Evolutionary conservation across 2,113 vertebrate genomes (phyloP).

Genomic region (Proteles cristata): DNA sequence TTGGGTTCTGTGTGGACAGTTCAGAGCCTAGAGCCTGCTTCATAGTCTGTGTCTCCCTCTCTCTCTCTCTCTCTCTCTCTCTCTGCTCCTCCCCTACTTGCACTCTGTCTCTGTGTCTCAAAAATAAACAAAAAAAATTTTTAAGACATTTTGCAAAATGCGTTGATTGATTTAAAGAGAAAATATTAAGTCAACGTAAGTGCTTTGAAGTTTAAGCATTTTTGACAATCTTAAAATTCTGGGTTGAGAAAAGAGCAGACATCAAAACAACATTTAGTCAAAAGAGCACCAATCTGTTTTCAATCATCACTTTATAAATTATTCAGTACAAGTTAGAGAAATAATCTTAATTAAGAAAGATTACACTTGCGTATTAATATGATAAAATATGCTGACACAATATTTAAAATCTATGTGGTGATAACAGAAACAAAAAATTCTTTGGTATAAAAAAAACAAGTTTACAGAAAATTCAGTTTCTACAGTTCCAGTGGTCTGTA

Average conservation of each 20-base stretch:
- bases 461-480: slow-evolving; percentile 37
- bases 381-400: slow-evolving; percentile 54
- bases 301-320: slow-evolving; percentile 62
- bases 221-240: slow-evolving; percentile 56
- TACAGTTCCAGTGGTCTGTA: background rate
- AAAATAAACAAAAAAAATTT: too few relatives aligned
- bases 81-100: too few relatives aligned
- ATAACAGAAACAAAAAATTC: slow-evolving; percentile 55
- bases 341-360: slow-evolving; percentile 71
- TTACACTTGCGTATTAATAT: slow-evolving; percentile 54
- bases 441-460: slow-evolving; percentile 9
- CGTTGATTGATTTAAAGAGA: slow-evolving; percentile 34
- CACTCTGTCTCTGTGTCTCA: too few relatives aligned
- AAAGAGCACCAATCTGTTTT: slow-evolving; percentile 62
- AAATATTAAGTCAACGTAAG: slow-evolving; percentile 42
- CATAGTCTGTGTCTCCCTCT: too few relatives aligned
- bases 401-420: slow-evolving; percentile 51
- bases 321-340: slow-evolving; percentile 58
- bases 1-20: too few relatives aligned
- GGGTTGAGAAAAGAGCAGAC: slow-evolving; percentile 35
- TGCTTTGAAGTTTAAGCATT: slow-evolving; percentile 60
- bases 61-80: too few relatives aligned
- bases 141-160: background rate
- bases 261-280: slow-evolving; percentile 52
- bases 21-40: too few relatives aligned